Evolutionary conservation across 2,113 vertebrate genomes (phyloP).

Genomic region (Halcyon senegalensis): DNA sequence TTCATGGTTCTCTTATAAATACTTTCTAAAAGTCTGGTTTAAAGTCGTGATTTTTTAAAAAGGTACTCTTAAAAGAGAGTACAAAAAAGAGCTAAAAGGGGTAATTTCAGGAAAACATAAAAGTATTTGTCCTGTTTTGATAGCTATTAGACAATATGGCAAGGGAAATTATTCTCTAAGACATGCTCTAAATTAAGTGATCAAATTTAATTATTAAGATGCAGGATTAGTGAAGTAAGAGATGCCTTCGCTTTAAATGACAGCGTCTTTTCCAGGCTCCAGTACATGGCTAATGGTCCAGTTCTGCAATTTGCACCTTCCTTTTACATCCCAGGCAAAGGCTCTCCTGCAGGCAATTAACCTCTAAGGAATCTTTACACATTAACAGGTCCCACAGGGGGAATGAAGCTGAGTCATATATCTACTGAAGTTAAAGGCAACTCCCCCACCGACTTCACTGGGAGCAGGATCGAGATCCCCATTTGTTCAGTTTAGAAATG

Average conservation of each 20-base stretch:
- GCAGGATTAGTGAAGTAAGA: background rate
- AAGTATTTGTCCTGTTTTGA: background rate
- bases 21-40: background rate
- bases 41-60: background rate
- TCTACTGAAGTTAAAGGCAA: background rate
- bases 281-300: background rate
- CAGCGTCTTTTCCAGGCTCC: background rate
- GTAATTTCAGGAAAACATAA: background rate
- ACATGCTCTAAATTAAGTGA: background rate
- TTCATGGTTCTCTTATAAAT: background rate
- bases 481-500: background rate
- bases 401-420: background rate
- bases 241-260: background rate
- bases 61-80: background rate
- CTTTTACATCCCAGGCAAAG: background rate
- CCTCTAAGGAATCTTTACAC: conserved; percentile 28
- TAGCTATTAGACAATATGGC: background rate
- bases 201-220: background rate
- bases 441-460: background rate
- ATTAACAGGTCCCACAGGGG: background rate
- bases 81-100: background rate
- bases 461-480: background rate
- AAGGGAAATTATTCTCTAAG: background rate
- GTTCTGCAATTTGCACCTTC: background rate
- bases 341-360: conserved; percentile 36